phyloP scores from a whole-genome alignment of 1,140 invertebrate genomes.

The Campoletis sonorensis region DNA sequence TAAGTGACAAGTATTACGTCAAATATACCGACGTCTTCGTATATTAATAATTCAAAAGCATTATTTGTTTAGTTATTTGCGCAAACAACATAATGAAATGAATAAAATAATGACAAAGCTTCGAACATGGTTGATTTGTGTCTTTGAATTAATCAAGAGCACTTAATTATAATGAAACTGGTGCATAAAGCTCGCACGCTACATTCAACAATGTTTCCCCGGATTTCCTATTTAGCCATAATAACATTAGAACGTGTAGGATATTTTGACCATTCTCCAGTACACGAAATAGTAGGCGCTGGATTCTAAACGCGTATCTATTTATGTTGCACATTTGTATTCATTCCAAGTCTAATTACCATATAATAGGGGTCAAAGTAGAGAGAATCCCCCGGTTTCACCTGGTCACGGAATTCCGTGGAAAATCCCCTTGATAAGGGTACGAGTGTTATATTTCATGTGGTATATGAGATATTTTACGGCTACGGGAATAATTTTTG shows the following conservation, averaged over 20 bases:
- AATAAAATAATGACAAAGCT: no score
- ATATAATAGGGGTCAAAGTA: constrained; percentile 50
- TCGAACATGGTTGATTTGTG: no score
- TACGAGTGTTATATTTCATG: constrained; percentile 36
- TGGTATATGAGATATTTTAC: no score
- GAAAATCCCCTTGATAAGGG: constrained; percentile 20
- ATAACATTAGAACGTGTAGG: neutral
- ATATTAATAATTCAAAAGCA: no score
- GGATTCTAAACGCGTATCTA: constrained; percentile 47
- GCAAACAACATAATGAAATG: no score
- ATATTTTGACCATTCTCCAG: neutral
- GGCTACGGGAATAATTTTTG: no score
- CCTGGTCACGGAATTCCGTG: constrained; percentile 22
- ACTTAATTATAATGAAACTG: neutral
- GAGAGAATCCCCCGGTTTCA: neutral
- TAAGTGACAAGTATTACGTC: no score
- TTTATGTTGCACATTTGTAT: constrained; percentile 62
- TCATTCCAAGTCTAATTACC: constrained; percentile 63
- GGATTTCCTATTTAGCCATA: neutral
- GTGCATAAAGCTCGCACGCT: neutral
- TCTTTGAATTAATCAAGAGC: no score
- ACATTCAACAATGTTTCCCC: neutral
- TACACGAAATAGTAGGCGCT: neutral
- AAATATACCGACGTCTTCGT: no score
- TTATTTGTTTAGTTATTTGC: no score